Percentiles rank a stretch among this genome's conserved stretches.
Evolutionary conservation across 2,888 invertebrate species (phyloP).

Genomic region (Brachylomia viminalis): DNA sequence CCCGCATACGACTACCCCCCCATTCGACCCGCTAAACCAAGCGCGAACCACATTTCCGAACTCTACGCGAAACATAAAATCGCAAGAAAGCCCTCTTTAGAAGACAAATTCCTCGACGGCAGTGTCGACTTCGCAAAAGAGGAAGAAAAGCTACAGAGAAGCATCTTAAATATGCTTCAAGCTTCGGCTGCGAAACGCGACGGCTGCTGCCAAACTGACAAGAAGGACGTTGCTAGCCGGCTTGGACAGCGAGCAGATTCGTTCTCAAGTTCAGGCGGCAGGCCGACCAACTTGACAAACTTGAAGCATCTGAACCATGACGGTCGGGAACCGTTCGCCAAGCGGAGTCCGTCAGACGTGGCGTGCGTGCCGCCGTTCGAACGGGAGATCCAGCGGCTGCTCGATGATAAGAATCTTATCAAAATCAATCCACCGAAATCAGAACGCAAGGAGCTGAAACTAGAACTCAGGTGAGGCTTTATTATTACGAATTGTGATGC

Average conservation of each 20-base stretch:
- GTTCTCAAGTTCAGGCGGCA: constrained; percentile 89
- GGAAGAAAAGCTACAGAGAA: constrained; percentile 87
- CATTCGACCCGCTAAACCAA: constrained; percentile 86
- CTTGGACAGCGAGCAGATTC: constrained; percentile 85
- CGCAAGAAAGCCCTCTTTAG: constrained; percentile 82
- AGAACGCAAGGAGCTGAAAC: constrained; percentile 91
- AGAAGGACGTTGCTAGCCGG: constrained; percentile 89
- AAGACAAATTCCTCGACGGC: constrained; percentile 84
- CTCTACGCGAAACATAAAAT: constrained; percentile 86
- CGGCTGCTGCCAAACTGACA: constrained; percentile 92
- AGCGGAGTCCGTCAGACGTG: constrained; percentile 88
- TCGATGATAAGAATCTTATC: constrained; percentile 93
- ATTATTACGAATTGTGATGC: background rate
- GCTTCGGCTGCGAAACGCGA: constrained; percentile 91
- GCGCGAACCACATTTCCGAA: constrained; percentile 82
- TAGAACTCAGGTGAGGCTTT: constrained; percentile 87
- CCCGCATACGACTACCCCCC: constrained; percentile 91
- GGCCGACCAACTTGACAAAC: constrained; percentile 89
- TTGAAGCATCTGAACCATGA: constrained; percentile 89
- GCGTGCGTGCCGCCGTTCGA: constrained; percentile 93
- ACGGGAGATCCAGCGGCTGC: constrained; percentile 94
- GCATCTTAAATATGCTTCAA: constrained; percentile 89
- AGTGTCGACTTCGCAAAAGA: constrained; percentile 85
- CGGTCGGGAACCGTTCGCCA: constrained; percentile 85
- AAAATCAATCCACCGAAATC: constrained; percentile 91